Evolutionary conservation across 2,888 invertebrate genomes (phyloP), one percentile per base, ranked within the genome.

Genomic region (Ptycholaimellus sp.): DNA sequence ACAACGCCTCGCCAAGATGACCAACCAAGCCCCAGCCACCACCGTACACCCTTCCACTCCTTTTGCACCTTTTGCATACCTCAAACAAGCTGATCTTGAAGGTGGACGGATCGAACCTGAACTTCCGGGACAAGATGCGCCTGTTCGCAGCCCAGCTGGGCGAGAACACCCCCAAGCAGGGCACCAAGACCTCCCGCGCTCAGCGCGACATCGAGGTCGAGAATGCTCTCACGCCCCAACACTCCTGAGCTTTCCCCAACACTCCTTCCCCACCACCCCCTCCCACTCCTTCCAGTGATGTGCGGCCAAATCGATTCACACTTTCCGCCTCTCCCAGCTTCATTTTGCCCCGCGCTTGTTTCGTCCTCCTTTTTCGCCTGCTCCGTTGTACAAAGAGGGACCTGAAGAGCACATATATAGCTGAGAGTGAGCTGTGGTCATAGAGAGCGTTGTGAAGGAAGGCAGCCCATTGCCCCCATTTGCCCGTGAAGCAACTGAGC

Each of bases 101-200:
- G 38, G 30, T 34, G 3, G 53, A 54, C 36, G 52, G 51, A 2
- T 87, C 90, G 59, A 81, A 85, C 53, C 69, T 93, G 42, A 81
- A 81, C 40, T 96, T 96, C 65, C 77, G 83, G 60, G 93, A 96
- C 62, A 96, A 96, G 65, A 93, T 93, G 87, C 83, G 83, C 65
- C 82, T 90, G 79, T 96, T 96, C 67, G 93, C 90, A 30, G 72
- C 79, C 64, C 87, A 90, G 66, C 76, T 83, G 13, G 90, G 90
- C 30, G 72, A 75, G 51, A 72, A 74, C 55, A 81, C 83, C 42
- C 85, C 85, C 46, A 76, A 79, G 64, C 82, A 85, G 60, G 83
- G 83, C 68, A 75, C 83, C 40, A 90, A 87, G 67, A 81, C 80
- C 60, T 90, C 87, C 28, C 71, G 81, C 51, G 85, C 85, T 38